Conservation (phyloP, 2,888 invertebrate species). For the Troides oblongomaculatus region DNA sequence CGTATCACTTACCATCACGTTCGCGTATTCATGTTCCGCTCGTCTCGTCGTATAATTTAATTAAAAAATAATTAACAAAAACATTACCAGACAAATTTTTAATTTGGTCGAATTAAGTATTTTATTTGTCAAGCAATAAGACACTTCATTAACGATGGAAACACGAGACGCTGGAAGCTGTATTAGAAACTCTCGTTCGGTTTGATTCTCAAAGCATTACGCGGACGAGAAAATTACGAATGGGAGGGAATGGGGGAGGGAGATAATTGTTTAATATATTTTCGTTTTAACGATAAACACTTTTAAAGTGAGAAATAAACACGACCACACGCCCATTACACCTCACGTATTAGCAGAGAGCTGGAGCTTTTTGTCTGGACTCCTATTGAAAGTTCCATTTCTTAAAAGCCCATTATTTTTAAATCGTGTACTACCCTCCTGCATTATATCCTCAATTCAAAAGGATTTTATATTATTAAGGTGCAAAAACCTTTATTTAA, state of each 20-base stretch:
- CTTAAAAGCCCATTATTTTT: neutral
- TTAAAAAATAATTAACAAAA: neutral
- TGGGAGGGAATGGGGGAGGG: neutral
- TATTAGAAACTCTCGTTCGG: neutral
- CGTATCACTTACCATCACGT: too few species aligned
- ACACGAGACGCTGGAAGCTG: neutral
- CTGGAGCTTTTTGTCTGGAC: neutral
- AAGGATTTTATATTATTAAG: too few species aligned
- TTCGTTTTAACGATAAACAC: neutral
- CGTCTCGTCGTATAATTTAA: too few species aligned
- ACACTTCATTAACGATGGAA: neutral
- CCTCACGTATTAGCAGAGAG: neutral
- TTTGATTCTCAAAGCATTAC: neutral
- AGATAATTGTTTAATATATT: slow-evolving; percentile 3
- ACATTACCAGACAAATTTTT: neutral
- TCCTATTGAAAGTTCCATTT: neutral
- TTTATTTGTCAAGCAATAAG: neutral
- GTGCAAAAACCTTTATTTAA: too few species aligned
- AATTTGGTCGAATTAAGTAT: neutral
- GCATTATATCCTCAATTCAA: too few species aligned
- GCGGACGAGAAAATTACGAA: neutral
- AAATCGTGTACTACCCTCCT: too few species aligned
- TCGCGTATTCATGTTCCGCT: too few species aligned
- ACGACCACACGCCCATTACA: slow-evolving; percentile 13
- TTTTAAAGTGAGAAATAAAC: slow-evolving; percentile 13